These are phyloP conservation scores for Trachelipus rathkii DNA, from an alignment of 1,140 invertebrate genomes.

Conservation along the genomic window DNA sequence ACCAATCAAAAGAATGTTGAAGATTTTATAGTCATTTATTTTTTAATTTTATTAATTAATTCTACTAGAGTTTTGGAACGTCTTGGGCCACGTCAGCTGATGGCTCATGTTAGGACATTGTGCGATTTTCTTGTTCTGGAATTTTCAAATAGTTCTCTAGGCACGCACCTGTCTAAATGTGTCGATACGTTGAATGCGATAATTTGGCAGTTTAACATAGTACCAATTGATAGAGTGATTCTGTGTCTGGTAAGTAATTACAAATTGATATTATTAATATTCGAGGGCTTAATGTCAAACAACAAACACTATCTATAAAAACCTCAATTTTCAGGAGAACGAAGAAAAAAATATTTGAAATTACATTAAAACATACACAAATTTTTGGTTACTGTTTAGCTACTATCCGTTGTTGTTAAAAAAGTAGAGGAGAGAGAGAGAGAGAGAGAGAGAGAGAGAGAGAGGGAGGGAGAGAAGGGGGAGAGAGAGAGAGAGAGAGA, in stretches of 20 bases:
- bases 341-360: too few species aligned
- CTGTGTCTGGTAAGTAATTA: constrained; percentile 54
- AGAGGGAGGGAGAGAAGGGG: too few species aligned
- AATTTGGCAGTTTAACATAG: constrained; percentile 95
- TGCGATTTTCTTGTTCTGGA: constrained; percentile 92
- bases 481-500: too few species aligned
- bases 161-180: constrained; percentile 81
- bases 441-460: too few species aligned
- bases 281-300: too few species aligned
- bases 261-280: too few species aligned
- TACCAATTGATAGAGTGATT: constrained; percentile 71
- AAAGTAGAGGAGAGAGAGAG: too few species aligned
- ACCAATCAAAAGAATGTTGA: constrained; percentile 16
- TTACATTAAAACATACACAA: too few species aligned
- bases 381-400: too few species aligned
- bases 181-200: constrained; percentile 93
- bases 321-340: too few species aligned
- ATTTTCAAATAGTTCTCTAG: constrained; percentile 63
- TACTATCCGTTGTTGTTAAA: too few species aligned
- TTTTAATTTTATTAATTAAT: constrained; percentile 45
- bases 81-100: constrained; percentile 83
- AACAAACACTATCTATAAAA: too few species aligned
- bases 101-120: constrained; percentile 85
- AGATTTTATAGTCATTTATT: constrained; percentile 18
- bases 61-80: constrained; percentile 76